These are phyloP conservation scores for Amphiprion ocellaris DNA, from an alignment of 2,113 vertebrate genomes.

Conservation along the genomic window DNA sequence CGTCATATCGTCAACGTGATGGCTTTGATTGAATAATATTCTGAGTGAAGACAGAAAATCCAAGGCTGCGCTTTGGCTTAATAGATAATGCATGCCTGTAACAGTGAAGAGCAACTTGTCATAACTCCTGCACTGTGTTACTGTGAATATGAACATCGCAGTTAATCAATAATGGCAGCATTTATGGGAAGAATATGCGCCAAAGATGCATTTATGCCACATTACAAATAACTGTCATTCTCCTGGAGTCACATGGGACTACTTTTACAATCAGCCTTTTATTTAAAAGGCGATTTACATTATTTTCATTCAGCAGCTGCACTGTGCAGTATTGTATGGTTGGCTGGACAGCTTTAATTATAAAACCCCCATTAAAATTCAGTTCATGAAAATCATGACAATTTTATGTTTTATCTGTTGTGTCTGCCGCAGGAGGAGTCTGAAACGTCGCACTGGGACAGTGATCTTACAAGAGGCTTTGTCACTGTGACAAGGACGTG, in stretches of 20 bases:
- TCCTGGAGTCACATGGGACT: constrained; percentile 1
- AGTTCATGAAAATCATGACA: constrained; percentile 24
- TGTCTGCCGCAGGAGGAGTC: constrained; percentile 19
- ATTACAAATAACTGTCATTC: constrained; percentile 30
- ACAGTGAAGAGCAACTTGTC: constrained; percentile 23
- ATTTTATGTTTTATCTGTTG: constrained; percentile 40
- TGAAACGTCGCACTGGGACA: constrained; percentile 43
- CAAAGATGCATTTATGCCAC: constrained; percentile 10
- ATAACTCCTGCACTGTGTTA: neutral
- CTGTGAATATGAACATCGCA: constrained; percentile 29
- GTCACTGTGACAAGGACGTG: constrained; percentile 75
- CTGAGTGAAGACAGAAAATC: constrained; percentile 35
- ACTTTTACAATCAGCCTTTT: constrained; percentile 10
- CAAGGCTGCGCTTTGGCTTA: constrained; percentile 34
- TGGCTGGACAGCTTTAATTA: constrained; percentile 16
- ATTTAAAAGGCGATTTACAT: constrained; percentile 7
- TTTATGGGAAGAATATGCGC: constrained; percentile 16
- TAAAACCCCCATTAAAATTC: constrained; percentile 13
- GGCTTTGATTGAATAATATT: constrained; percentile 74
- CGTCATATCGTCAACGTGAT: constrained; percentile 66
- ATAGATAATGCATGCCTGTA: constrained; percentile 37
- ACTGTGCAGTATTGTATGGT: neutral
- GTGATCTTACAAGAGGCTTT: constrained; percentile 63
- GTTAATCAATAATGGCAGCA: constrained; percentile 30
- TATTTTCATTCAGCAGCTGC: constrained; percentile 9